Evolutionary conservation across 2,113 vertebrate species (phyloP).

Genomic region (Chitala chitala): DNA sequence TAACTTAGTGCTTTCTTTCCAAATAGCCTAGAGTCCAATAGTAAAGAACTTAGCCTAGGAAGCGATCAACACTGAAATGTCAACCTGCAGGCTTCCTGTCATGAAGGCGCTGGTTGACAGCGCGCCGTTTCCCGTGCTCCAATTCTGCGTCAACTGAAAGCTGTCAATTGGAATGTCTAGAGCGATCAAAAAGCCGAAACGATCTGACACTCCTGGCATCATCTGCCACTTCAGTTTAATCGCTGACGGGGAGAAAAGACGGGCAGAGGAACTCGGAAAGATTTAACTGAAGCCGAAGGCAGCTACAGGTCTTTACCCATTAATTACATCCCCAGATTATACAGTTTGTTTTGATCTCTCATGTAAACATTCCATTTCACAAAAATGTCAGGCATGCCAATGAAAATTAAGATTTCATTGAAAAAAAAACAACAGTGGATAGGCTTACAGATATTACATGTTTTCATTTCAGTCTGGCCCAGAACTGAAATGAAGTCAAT

Average conservation of each 20-base stretch:
- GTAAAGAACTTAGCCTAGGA: too few relatives aligned
- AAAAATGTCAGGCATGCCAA: not conserved
- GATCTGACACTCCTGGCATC: not conserved
- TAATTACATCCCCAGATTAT: not conserved
- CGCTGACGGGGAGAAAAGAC: not conserved
- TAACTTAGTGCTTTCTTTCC: too few relatives aligned
- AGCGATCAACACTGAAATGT: not conserved
- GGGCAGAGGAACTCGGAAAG: not conserved
- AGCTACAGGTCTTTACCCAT: not conserved
- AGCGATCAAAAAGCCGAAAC: not conserved
- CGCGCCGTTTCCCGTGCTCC: not conserved
- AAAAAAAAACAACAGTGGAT: not conserved
- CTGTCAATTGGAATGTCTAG: not conserved
- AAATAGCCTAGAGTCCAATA: too few relatives aligned
- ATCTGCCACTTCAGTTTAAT: not conserved
- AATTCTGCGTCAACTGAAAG: not conserved
- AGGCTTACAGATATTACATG: not conserved
- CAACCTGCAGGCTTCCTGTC: not conserved
- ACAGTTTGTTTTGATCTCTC: constrained; percentile 7
- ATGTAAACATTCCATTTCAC: not conserved
- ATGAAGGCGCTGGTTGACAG: not conserved
- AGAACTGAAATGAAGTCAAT: not conserved
- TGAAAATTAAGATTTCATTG: not conserved
- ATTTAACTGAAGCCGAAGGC: not conserved
- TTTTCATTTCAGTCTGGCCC: not conserved